Base-by-base conservation (phyloP, 2,797 vertebrate genomes). In the Myotis planiceps region DNA sequence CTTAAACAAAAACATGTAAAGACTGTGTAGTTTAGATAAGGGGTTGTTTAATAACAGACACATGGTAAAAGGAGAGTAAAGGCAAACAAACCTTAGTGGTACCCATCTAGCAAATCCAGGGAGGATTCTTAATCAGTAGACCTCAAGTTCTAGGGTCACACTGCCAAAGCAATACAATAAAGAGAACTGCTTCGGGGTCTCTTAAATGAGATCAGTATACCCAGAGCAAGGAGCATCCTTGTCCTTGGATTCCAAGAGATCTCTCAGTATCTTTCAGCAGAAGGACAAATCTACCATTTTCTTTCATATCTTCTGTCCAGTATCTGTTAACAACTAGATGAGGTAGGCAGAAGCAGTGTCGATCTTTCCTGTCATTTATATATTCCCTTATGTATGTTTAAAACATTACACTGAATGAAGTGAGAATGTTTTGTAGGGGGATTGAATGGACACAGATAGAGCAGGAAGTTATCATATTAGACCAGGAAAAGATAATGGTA, bases 301-400 rank as follows among this genome's bases (percentile, higher is more conserved):
- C 66, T 47, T 74, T 74, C 27, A 2, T 6, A 66, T 37, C 47
- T 74, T 87, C 88, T 87, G 74, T 49, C 27, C 18, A 74, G 32
- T 86, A 82, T 75, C 68, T 82, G 49, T 68, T 45, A 82, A 81
- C 6, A 65, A 47, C 51, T 53, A 47, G 69, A 66, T 78, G n/a
- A 47, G 16, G 42, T 10, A 14, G 32, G 37, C 15, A 72, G 32
- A 81, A 1, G 9, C 3, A 86, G 3, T 53, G 9, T 76, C 51
- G 93, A 25, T 82, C 39, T 96, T 90, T 79, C 82, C 21, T 78
- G n/a, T 60, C 25, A n/a, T 79, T 76, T 66, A 87, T 27, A 87
- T 27, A 34, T 74, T 68, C 13, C 65, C 42, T 32, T 68, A 80
- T 34, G 7, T 60, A 72, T 87, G 93, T 69, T 95, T 49, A 93